phyloP scores from a whole-genome alignment of 1,140 invertebrate genomes.

The Drosophila pruinosa region DNA sequence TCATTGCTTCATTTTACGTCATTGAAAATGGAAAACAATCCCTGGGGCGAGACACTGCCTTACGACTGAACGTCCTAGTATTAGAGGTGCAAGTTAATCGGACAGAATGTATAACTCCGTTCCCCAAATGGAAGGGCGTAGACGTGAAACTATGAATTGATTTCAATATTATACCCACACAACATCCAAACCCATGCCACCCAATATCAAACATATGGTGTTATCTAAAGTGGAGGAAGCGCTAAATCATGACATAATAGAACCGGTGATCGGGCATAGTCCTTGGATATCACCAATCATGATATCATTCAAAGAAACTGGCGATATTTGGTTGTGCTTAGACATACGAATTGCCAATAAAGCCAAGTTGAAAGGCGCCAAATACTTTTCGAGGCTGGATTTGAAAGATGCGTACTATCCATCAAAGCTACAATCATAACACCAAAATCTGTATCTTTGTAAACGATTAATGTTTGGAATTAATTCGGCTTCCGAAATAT shows the following conservation, averaged over 20 bases:
- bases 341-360: slow-evolving; percentile 44
- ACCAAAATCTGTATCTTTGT: slow-evolving; percentile 14
- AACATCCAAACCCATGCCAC: slow-evolving; percentile 1
- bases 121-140: slow-evolving; percentile 34
- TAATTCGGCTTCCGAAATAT: slow-evolving; percentile 27
- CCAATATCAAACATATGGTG: slow-evolving; percentile 32
- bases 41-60: slow-evolving; percentile 32
- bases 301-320: slow-evolving; percentile 30
- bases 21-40: slow-evolving; percentile 42
- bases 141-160: slow-evolving; percentile 36
- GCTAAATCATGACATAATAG: slow-evolving; percentile 45
- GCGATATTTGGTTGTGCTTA: slow-evolving; percentile 32
- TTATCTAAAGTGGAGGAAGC: slow-evolving; percentile 41
- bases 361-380: slow-evolving; percentile 22
- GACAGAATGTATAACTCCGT: slow-evolving; percentile 24
- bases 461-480: slow-evolving; percentile 31
- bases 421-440: slow-evolving; percentile 50
- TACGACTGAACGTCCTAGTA: slow-evolving; percentile 24
- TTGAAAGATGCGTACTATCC: slow-evolving; percentile 60
- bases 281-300: slow-evolving; percentile 39
- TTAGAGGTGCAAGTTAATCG: slow-evolving; percentile 17
- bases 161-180: not conserved
- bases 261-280: slow-evolving; percentile 40
- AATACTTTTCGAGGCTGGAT: slow-evolving; percentile 31
- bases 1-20: slow-evolving; percentile 42